These are phyloP conservation scores for Agriopis leucophaearia DNA, from an alignment of 2,888 invertebrate genomes.

Conservation along the genomic window DNA sequence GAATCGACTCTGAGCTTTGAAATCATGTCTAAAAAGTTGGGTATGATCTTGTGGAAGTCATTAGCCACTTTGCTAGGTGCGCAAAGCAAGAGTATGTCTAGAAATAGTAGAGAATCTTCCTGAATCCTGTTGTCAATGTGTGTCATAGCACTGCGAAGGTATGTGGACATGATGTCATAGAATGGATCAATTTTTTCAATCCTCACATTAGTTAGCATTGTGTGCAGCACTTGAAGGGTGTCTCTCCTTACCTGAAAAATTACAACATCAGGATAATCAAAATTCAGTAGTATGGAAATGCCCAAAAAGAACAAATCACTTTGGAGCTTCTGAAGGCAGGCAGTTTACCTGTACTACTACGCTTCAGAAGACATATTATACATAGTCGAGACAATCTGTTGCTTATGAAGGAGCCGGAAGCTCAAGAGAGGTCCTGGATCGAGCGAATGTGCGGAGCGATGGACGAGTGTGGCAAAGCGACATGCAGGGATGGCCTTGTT, in stretches of 20 bases:
- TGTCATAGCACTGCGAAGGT: conserved; percentile 95
- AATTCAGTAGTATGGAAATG: too few species aligned
- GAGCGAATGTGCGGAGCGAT: too few species aligned
- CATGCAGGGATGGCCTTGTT: too few species aligned
- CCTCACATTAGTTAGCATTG: conserved; percentile 73
- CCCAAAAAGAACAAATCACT: too few species aligned
- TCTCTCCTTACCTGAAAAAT: conserved; percentile 83
- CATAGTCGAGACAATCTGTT: too few species aligned
- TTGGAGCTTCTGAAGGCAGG: too few species aligned
- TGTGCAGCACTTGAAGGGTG: conserved; percentile 84
- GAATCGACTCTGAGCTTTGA: conserved; percentile 90
- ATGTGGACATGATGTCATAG: conserved; percentile 91
- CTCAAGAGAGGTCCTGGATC: too few species aligned
- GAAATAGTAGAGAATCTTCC: conserved; percentile 92
- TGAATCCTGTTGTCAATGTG: conserved; percentile 93
- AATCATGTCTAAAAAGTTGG: conserved; percentile 94
- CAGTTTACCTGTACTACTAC: too few species aligned
- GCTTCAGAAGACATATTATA: too few species aligned
- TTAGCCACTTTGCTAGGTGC: conserved; percentile 89
- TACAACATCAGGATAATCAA: too few species aligned
- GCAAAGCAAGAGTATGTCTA: conserved; percentile 91
- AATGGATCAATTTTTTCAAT: conserved; percentile 89
- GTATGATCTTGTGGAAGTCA: conserved; percentile 90
- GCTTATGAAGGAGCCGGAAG: too few species aligned
- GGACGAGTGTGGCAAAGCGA: too few species aligned